A percentile compares a stretch with the other conserved stretches of the same genome.
phyloP scores from a whole-genome alignment of 2,797 vertebrate species.

The Takifugu rubripes region DNA sequence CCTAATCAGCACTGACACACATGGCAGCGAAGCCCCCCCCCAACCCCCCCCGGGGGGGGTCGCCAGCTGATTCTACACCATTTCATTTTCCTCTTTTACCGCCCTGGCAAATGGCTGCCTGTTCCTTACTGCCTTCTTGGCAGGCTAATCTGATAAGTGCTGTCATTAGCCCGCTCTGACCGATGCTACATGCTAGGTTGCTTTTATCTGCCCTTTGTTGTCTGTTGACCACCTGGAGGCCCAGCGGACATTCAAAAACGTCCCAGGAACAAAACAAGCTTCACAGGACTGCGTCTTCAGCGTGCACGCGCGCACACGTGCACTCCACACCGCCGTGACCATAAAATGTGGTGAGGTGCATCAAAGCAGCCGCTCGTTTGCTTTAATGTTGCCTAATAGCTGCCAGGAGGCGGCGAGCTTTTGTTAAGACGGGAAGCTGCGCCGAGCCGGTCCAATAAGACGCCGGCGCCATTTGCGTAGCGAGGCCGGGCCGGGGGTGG shows the following conservation, averaged over 20 bases:
- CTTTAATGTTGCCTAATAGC: slow-evolving; percentile 11
- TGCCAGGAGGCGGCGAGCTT: slow-evolving; percentile 35
- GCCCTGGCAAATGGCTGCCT: slow-evolving; percentile 66
- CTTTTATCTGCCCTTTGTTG: too few relatives aligned
- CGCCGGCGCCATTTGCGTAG: slow-evolving; percentile 29
- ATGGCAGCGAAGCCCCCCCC: slow-evolving; percentile 55
- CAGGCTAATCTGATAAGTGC: slow-evolving; percentile 28
- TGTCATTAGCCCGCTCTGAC: slow-evolving; percentile 25
- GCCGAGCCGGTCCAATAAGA: slow-evolving; percentile 36
- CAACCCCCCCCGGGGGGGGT: slow-evolving; percentile 53
- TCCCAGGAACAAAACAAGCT: background rate
- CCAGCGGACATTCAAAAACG: background rate
- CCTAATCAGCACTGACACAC: slow-evolving; percentile 77
- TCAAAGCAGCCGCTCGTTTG: slow-evolving; percentile 18
- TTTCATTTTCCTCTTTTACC: slow-evolving; percentile 74
- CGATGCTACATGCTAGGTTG: too few relatives aligned
- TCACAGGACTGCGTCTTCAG: too few relatives aligned
- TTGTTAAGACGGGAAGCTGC: slow-evolving; percentile 33
- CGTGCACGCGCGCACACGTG: too few relatives aligned
- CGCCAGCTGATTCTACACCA: slow-evolving; percentile 75
- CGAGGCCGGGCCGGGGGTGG: slow-evolving; percentile 24
- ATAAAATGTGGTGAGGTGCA: slow-evolving; percentile 29
- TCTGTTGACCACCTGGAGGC: too few relatives aligned
- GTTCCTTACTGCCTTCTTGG: slow-evolving; percentile 32
- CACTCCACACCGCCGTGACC: background rate